Percentiles rank a stretch among this genome's conserved stretches.
Conservation (phyloP, 2,888 invertebrate genomes). For the Cryptophagus acutangulus region DNA sequence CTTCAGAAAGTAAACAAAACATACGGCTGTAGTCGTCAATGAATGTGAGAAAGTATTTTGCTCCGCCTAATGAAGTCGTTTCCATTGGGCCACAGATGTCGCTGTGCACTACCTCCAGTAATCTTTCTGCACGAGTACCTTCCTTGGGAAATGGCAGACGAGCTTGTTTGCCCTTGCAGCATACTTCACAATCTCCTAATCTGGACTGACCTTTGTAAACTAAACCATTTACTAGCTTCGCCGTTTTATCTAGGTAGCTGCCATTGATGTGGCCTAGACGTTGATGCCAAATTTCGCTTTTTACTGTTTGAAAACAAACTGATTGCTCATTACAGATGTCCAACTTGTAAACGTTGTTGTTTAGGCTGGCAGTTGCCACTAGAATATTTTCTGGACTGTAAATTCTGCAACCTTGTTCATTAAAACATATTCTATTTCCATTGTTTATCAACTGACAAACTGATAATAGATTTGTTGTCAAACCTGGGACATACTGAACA, state of each 20-base stretch:
- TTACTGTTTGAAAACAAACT: no score
- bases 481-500: no score
- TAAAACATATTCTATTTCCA: no score
- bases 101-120: conserved; percentile 17
- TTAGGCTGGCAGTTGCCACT: no score
- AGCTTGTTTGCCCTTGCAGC: conserved; percentile 29
- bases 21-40: conserved; percentile 34
- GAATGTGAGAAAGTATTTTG: conserved; percentile 32
- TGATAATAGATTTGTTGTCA: no score
- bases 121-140: conserved; percentile 13
- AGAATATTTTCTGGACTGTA: no score
- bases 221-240: conserved; percentile 19
- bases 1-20: conserved; percentile 26
- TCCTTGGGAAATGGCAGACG: conserved; percentile 28
- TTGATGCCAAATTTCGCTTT: conserved; percentile 18
- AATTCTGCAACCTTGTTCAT: no score
- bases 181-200: conserved; percentile 14
- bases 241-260: conserved; percentile 14
- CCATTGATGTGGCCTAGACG: conserved; percentile 21
- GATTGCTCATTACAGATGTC: no score
- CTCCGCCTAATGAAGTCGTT: conserved; percentile 20
- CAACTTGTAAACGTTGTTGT: no score
- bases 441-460: no score
- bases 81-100: conserved; percentile 28
- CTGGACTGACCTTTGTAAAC: conserved; percentile 12